Evolutionary conservation across 1,140 invertebrate genomes (phyloP), one percentile per base, ranked within the genome.

Genomic region (Drosophila virilis): DNA sequence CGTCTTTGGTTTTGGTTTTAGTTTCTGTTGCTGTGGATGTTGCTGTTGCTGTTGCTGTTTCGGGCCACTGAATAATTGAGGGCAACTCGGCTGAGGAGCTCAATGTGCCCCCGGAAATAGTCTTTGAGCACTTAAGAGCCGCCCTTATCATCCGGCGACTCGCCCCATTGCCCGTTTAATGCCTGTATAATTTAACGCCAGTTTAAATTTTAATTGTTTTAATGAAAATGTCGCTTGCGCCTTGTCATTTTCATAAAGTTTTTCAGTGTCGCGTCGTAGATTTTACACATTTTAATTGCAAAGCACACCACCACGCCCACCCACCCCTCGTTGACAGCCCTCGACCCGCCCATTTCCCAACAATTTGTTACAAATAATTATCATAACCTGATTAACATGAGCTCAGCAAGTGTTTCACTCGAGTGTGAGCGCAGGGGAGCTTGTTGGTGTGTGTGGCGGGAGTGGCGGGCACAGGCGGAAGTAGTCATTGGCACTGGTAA

Each of bases 361-460:
- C 83, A 91, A 91, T 91, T 91, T 91, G 90, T 91, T 89, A 88
- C 90, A 90, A 91, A 91, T 91, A 91, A 91, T 91, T 91, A 91
- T 91, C 90, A 91, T 91, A 91, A 91, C 90, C 86, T 91, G 90
- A 91, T 91, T 91, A 91, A 91, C 90, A 91, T 91, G 90, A 91
- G 80, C 84, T 74, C 69, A 78, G 76, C 57, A 76, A 65, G 64
- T 74, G 65, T 75, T 75, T 71, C 54, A 64, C 22, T 28, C 22
- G 28, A 15, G 48, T 15, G 32, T 58, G 48, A n/a, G 7, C 2
- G 22, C 0, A 28, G 22, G 22, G 22, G 22, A 2, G 22, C 22
- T 28, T 28, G 4, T 28, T 28, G 22, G 22, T 28, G 22, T 54
- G 2, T 7, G 22, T 7, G 32, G 8, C 17, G 54, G 17, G 10